A percentile compares a stretch with the other conserved stretches of the same genome.
These are phyloP conservation scores for Numenius phaeopus DNA, from an alignment of 2,797 vertebrate species.

Conservation along the genomic window DNA sequence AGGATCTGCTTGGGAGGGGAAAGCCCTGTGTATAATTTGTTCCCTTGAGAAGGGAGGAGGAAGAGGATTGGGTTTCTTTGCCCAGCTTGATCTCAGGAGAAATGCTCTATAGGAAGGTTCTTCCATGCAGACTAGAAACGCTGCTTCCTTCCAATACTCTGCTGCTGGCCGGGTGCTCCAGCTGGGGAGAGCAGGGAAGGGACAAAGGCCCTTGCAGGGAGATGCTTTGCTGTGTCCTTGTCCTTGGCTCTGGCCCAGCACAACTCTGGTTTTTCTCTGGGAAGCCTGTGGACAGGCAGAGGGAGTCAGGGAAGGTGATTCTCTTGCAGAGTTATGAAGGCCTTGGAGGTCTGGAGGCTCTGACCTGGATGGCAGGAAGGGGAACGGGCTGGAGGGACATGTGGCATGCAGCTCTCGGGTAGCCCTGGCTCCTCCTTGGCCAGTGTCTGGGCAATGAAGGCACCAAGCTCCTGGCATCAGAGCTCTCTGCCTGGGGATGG, in stretches of 20 bases:
- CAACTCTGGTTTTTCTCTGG: neutral
- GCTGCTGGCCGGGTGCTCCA: neutral
- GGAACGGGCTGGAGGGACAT: fast-evolving
- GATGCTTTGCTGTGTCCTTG: neutral
- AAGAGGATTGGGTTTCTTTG: neutral
- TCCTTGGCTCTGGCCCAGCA: neutral
- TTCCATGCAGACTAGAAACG: neutral
- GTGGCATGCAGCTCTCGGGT: fast-evolving
- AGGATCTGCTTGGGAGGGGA: neutral
- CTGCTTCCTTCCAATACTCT: neutral
- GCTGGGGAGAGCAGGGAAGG: neutral
- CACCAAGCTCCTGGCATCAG: neutral
- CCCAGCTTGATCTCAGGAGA: neutral
- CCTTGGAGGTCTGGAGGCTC: constrained; percentile 50
- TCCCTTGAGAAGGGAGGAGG: neutral
- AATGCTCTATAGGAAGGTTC: neutral
- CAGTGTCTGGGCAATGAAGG: neutral
- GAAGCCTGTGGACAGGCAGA: neutral
- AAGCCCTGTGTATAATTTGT: neutral
- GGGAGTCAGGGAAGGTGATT: neutral
- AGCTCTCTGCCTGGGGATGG: neutral
- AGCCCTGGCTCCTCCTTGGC: neutral
- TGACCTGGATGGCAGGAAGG: neutral
- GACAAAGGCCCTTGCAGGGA: neutral
- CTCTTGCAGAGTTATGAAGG: constrained; percentile 12